A percentile compares a stretch with the other conserved stretches of the same genome.
phyloP scores from a whole-genome alignment of 2,888 invertebrate genomes.

The Silvanus unidentatus region DNA sequence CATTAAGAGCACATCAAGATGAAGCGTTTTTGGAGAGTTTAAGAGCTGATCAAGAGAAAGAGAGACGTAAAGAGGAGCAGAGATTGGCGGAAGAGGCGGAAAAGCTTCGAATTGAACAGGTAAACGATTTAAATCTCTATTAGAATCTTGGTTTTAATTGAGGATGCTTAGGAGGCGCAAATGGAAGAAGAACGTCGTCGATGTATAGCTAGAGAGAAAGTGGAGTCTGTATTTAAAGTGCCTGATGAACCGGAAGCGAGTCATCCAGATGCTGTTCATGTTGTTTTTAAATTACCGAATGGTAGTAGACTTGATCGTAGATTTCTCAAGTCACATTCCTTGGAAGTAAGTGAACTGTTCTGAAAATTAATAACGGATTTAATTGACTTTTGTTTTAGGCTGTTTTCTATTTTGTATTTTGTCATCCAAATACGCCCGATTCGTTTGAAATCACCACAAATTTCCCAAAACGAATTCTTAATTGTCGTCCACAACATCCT shows the following conservation, averaged over 20 bases:
- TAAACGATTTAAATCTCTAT: slow-evolving; percentile 12
- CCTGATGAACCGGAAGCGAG: slow-evolving; percentile 71
- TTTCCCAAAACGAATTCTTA: slow-evolving; percentile 82
- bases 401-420: slow-evolving; percentile 91
- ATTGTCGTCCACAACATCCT: slow-evolving; percentile 51
- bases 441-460: slow-evolving; percentile 94
- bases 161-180: slow-evolving; percentile 41
- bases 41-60: slow-evolving; percentile 91
- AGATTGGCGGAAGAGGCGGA: slow-evolving; percentile 51
- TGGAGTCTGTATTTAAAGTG: slow-evolving; percentile 58
- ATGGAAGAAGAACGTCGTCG: slow-evolving; percentile 46
- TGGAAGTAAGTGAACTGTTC: slow-evolving; percentile 59
- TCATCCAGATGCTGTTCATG: slow-evolving; percentile 65
- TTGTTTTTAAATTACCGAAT: slow-evolving; percentile 87
- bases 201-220: slow-evolving; percentile 62
- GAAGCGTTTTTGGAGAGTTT: slow-evolving; percentile 89
- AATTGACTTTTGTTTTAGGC: slow-evolving; percentile 57
- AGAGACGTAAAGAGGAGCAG: slow-evolving; percentile 62
- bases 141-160: slow-evolving; percentile 21
- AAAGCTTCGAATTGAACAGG: slow-evolving; percentile 43
- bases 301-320: slow-evolving; percentile 84
- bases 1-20: slow-evolving; percentile 85
- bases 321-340: slow-evolving; percentile 73
- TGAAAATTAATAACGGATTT: slow-evolving; percentile 1
- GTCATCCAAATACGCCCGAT: slow-evolving; percentile 87